Evolutionary conservation across 2,113 vertebrate species (phyloP).

Genomic region (Lamprotornis superbus): DNA sequence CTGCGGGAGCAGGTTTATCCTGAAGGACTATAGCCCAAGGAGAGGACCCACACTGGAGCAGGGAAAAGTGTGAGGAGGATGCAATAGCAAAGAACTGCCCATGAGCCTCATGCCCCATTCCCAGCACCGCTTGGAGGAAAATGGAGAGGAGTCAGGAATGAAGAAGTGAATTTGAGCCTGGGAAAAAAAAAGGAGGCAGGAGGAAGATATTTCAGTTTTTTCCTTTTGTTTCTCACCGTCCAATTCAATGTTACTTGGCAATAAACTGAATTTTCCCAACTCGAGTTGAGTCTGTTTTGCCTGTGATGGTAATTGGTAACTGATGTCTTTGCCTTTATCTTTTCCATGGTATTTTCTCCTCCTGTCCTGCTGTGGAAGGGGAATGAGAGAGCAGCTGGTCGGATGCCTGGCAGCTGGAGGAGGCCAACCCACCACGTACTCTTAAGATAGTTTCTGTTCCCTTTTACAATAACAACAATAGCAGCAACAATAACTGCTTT

Average conservation of each 20-base stretch:
- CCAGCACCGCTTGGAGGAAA: rapidly evolving
- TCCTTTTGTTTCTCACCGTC: background rate
- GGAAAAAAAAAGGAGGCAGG: background rate
- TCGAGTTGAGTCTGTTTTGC: background rate
- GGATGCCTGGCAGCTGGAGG: background rate
- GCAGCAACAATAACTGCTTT: background rate
- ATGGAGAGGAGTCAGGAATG: background rate
- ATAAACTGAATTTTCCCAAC: background rate
- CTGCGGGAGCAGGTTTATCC: background rate
- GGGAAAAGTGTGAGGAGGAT: background rate
- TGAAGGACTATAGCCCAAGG: background rate
- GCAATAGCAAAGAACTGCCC: background rate
- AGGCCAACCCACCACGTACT: background rate
- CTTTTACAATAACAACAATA: too few relatives aligned
- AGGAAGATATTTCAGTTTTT: background rate
- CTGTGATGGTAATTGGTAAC: background rate
- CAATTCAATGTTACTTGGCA: background rate
- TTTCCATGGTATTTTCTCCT: background rate
- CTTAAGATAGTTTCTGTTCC: background rate
- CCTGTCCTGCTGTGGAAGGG: background rate
- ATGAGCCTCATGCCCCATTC: background rate
- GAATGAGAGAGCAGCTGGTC: background rate
- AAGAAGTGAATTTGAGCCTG: background rate
- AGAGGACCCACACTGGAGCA: background rate
- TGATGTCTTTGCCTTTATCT: background rate